A percentile compares a stretch with the other conserved stretches of the same genome.
Evolutionary conservation across 2,888 invertebrate genomes (phyloP).

Genomic region (Mystacides longicornis): DNA sequence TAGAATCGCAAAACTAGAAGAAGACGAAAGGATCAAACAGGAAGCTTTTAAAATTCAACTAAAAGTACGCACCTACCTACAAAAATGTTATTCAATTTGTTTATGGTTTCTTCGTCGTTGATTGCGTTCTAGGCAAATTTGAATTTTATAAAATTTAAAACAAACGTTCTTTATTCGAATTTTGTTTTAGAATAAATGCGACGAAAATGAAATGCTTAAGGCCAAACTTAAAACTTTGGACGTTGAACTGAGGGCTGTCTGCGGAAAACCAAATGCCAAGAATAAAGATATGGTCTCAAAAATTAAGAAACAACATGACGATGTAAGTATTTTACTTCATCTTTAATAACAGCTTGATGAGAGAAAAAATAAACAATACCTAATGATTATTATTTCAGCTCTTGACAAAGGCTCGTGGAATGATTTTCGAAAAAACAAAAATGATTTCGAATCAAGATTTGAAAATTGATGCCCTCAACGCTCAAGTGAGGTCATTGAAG

Average conservation of each 20-base stretch:
- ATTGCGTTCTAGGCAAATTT: not conserved
- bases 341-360: too few relatives aligned
- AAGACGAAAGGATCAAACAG: slow-evolving; percentile 31
- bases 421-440: slow-evolving; percentile 70
- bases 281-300: slow-evolving; percentile 47
- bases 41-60: slow-evolving; percentile 36
- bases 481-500: slow-evolving; percentile 68
- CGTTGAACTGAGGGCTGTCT: slow-evolving; percentile 42
- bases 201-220: slow-evolving; percentile 47
- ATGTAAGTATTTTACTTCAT: slow-evolving; percentile 32
- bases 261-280: slow-evolving; percentile 43
- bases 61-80: slow-evolving; percentile 34
- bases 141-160: not conserved
- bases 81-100: not conserved
- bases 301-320: slow-evolving; percentile 46
- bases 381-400: slow-evolving; percentile 34
- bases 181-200: slow-evolving; percentile 32
- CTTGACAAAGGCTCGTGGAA: slow-evolving; percentile 58
- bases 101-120: not conserved
- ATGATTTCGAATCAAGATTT: slow-evolving; percentile 71
- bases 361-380: not conserved
- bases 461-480: slow-evolving; percentile 63
- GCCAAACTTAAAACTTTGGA: slow-evolving; percentile 43
- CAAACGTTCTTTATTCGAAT: not conserved
- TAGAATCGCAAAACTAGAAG: slow-evolving; percentile 41